Evolutionary conservation across 2,888 invertebrate species (phyloP), one percentile per base, ranked within the genome.

Genomic region (Linnaemya vulpina): DNA sequence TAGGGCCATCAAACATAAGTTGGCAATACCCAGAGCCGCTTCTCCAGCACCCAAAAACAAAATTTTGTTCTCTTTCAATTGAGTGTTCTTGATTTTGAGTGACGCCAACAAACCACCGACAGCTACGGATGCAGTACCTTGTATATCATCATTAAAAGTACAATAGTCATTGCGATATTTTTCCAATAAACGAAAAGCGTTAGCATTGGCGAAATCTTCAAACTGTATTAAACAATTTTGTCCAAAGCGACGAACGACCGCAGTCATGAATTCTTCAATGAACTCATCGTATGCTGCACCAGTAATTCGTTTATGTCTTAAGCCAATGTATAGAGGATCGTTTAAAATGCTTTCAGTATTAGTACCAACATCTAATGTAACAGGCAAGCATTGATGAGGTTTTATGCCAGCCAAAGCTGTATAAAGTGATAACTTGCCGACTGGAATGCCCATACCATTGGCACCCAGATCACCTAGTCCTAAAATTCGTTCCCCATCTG

Each of bases 131-230:
- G 99, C 99, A 5, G 99, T 98, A 90, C 98, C 98, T 79, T 99
- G 99, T 91, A 99, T 99, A 92, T 99, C 99, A 92, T 99, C 99
- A 93, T 99, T 99, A 93, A 99, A 99, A 15, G 98, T 98, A 93
- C 99, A 99, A 93, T 97, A 96, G 90, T 94, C 92, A 89, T 97
- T 94, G 55, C 98, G 95, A 93, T 99, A 99, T 92, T 97, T 98
- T 89, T 95, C 96, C 87, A 99, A 94, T 76, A 99, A 94, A 46
- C 97, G 94, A 94, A 99, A 99, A 8, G 99, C 99, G 93, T 99
- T 99, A 11, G 96, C 95, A 91, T 99, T 99, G 74, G 96, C 99
- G 92, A 99, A 99, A 93, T 99, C 99, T 93, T 99, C 99, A 93
- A 99, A 99, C 94, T 96, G 96, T 67, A 98, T 97, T 83, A 98